Conservation (phyloP, 2,797 vertebrate genomes). For the Amazona finschi region DNA sequence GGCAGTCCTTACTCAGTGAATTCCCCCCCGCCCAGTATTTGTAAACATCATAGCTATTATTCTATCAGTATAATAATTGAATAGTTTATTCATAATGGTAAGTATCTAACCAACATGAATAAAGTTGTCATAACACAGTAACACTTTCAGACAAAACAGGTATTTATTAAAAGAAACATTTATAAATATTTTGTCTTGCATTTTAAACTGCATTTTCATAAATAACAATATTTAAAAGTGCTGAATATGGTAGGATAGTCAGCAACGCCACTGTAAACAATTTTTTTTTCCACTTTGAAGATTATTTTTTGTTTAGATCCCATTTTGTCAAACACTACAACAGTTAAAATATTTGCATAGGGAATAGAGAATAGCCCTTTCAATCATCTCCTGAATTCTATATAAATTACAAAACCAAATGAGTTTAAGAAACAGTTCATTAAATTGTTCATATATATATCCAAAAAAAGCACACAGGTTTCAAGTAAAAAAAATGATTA, state of each 20-base stretch:
- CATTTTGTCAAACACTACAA: constrained; percentile 86
- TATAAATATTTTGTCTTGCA: constrained; percentile 86
- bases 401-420: constrained; percentile 83
- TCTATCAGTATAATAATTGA: constrained; percentile 67
- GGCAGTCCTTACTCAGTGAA: constrained; percentile 61
- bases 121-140: constrained; percentile 82
- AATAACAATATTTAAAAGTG: constrained; percentile 92
- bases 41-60: constrained; percentile 77
- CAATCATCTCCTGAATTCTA: constrained; percentile 97
- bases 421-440: constrained; percentile 75
- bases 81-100: constrained; percentile 76
- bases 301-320: constrained; percentile 75
- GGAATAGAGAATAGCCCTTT: constrained; percentile 99
- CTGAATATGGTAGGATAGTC: constrained; percentile 93
- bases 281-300: constrained; percentile 84
- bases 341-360: constrained; percentile 99
- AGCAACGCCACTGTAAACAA: constrained; percentile 98
- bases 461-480: constrained; percentile 73
- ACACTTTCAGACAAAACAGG: constrained; percentile 88
- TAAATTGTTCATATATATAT: constrained; percentile 73
- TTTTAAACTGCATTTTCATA: constrained; percentile 89
- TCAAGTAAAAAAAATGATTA: constrained; percentile 80
- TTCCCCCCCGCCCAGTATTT: constrained; percentile 60
- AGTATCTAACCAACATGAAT: constrained; percentile 76
- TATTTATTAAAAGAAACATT: constrained; percentile 90